Evolutionary conservation across 2,113 vertebrate species (phyloP), one percentile per base, ranked within the genome.

Genomic region (Nerophis lumbriciformis): DNA sequence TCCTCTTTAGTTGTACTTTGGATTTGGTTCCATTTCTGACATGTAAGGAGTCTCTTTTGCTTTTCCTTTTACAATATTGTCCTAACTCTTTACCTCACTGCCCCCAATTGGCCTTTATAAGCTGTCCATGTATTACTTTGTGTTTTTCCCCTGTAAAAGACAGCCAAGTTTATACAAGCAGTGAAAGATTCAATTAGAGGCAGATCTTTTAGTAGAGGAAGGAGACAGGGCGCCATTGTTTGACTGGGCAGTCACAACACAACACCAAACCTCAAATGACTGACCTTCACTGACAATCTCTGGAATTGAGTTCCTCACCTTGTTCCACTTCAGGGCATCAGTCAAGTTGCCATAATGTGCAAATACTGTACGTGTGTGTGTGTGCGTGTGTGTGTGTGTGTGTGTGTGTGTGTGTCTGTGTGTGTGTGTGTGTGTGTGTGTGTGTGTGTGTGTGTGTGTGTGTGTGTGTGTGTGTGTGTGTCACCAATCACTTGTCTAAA

Each of bases 381-480:
- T 19, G 19, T 19, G 19, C 2, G 19, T 19, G 19, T 28, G 28
- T 28, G 28, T 28, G 28, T 28, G 28, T 35, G 35, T 36, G 14
- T 54, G 62, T 35, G 62, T 71, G 64, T 37, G 62, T 71, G 61
- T 37, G 65, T 71, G 65, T 36, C 60, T 72, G 61, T 68, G 5
- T 71, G 12, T n/a, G 42, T 57, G 48, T 44, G 45, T 44, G 28
- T 28, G 28, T 28, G 28, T 28, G 28, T 28, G 28, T 28, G 28
- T 28, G 28, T 28, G 28, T 28, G 28, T 28, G 28, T 21, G 21
- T 37, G 14, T 55, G 62, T 21, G 62, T 71, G 65, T 38, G 63
- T 71, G 62, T 38, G 65, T 69, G 65, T 36, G 63, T 72, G 51
- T 66, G 4, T 67, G 13, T 16, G 38, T 55, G 49, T 45, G 42